Base-by-base conservation (phyloP, 2,113 vertebrate species). In the Oreochromis spilurus region DNA sequence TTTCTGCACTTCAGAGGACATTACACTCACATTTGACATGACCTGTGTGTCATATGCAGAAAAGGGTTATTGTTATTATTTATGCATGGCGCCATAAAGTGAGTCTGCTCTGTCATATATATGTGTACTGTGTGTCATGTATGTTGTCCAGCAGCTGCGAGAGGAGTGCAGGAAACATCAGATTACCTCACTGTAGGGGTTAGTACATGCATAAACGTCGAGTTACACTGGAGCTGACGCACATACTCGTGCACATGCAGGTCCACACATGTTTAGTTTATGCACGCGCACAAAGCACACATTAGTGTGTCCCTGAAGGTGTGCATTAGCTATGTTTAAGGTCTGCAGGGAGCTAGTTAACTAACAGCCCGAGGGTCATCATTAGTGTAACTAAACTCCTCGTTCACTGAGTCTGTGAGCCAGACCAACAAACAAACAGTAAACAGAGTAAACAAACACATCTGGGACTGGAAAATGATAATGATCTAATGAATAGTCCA, bases 261-360 rank as follows among this genome's bases (percentile, higher is more conserved):
- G 29, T 57, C 10, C 79, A 79, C 40, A 67, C 60, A 65, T 24
- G 53, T 29, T 17, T 21, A 16, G 31, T 45, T 40, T 84, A 29
- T 24, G 52, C 55, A 58, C 82, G 67, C 5, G n/a, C 62, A 83
- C 48, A 24, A 19, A 38, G 45, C 26, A 79, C 78, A 26, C 7
- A 14, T n/a, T 34, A 53, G 43, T n/a, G 4, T 2, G 79, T 91
- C 87, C 89, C 90, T 79, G 82, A 31, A 81, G 91, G 88, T 67
- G 84, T 70, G 88, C 54, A 89, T 92, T 91, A 90, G 65, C 5
- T 65, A 82, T 87, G 85, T 92, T 87, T 77, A 84, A 57, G 34
- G 72, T 65, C 70, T 83, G 58, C 81, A 54, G 90, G 90, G 93
- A 89, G 77, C 80, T 91, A 89, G 91, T 93, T 94, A 93, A 82